Conservation (phyloP, 2,797 vertebrate genomes). For the Emydoidea blandingii region DNA sequence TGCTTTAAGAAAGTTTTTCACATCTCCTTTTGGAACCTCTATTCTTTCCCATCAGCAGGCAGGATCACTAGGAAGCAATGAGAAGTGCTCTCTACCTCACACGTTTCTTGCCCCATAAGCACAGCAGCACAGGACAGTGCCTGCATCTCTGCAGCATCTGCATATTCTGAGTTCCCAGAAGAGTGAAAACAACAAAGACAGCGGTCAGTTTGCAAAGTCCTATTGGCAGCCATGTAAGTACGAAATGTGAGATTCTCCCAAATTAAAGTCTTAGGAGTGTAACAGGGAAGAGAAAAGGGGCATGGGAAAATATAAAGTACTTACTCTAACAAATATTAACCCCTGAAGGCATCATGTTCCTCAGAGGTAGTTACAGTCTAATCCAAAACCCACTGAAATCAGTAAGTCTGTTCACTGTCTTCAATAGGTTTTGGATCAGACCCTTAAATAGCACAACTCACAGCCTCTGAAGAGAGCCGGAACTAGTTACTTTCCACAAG, state of each 20-base stretch:
- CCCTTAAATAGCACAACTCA: neutral
- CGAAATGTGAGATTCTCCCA: no score
- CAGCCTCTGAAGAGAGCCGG: rapidly evolving
- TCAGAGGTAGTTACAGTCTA: neutral
- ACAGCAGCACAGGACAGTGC: neutral
- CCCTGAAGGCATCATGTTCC: neutral
- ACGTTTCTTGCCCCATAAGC: neutral
- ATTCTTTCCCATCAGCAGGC: neutral
- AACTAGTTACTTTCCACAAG: neutral
- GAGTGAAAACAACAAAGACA: neutral
- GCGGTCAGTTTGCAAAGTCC: neutral
- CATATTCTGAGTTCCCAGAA: neutral
- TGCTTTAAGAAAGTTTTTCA: neutral
- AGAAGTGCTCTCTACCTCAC: neutral
- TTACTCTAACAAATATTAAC: neutral
- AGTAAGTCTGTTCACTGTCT: neutral
- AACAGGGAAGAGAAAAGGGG: neutral
- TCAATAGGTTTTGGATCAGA: neutral
- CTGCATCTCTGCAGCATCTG: neutral
- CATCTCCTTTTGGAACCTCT: neutral
- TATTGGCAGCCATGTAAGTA: neutral
- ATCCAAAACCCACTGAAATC: neutral
- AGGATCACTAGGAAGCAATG: neutral
- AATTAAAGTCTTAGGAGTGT: neutral
- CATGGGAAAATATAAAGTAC: neutral